Base-by-base conservation (phyloP, 2,888 invertebrate genomes). In the Athalia circularis region DNA sequence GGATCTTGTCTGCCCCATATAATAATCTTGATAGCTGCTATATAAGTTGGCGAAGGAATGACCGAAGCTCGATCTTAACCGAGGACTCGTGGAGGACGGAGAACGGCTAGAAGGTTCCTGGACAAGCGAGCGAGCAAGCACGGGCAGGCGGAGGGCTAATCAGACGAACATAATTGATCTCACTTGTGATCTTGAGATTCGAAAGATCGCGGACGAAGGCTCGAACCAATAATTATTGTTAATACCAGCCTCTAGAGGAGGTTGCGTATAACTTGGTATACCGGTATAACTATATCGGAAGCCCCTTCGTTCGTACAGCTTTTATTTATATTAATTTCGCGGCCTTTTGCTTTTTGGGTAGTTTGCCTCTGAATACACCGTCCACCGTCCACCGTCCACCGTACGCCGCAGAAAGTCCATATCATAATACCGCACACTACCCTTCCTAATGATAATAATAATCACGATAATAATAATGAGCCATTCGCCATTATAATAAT, bases 221-320 rank as follows among this genome's bases (percentile, higher is more conserved):
- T 88, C 88, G 88, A 89, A 89, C 89, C 89, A 89, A 89, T 89
- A 89, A 89, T 89, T 89, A 89, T 88, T 89, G 87, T 89, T 89
- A 89, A 89, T 89, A 88, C 85, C 86, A 84, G 85, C 79, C 83
- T 83, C 82, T 82, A 82, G 81, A 84, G 72, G 80, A 80, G 82
- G 67, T 74, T 80, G 65, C 62, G 67, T 61, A 15, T 61, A 57
- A 43, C 74, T 29, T 13, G 52, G 70, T 29, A 29, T 29, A 29
- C 29, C 43, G 77, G 61, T 77, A 70, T 70, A 70, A 70, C 77
- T 62, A 62, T 77, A 77, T 70, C 68, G 62, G 68, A 77, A 70
- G 62, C 75, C 75, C 62, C 54, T 45, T 80, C 57, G 72, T 59
- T 72, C 59, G 8, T 75, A 29, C 2, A 78, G 84, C 84, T 87